These are phyloP conservation scores for Serilophus lunatus DNA, from an alignment of 2,113 vertebrate species.

Conservation along the genomic window DNA sequence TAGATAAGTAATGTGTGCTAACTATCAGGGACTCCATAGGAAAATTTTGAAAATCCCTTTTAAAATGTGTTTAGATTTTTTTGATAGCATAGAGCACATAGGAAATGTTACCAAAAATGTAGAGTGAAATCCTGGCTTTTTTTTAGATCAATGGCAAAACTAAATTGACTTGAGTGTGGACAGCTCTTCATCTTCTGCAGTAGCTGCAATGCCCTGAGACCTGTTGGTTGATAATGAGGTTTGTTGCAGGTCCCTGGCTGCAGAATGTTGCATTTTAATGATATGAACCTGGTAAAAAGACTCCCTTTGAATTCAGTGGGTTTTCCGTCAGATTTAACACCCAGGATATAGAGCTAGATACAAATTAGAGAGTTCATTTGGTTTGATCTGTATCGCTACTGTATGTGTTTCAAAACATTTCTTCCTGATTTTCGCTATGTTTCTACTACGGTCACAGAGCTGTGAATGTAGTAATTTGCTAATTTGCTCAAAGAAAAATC, in stretches of 20 bases:
- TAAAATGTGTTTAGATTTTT: not conserved
- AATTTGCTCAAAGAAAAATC: constrained; percentile 58
- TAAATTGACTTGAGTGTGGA: not conserved
- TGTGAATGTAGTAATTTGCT: constrained; percentile 42
- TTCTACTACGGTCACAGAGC: not conserved
- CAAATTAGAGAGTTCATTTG: constrained; percentile 37
- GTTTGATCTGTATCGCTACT: constrained; percentile 34
- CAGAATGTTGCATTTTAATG: constrained; percentile 40
- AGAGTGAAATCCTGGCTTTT: not conserved
- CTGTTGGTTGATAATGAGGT: constrained; percentile 18
- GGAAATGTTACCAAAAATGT: not conserved
- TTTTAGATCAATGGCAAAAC: not conserved
- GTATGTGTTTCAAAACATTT: constrained; percentile 31
- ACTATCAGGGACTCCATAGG: not conserved
- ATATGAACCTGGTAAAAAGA: constrained; percentile 20
- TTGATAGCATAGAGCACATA: not conserved
- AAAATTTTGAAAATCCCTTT: not conserved
- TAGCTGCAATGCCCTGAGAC: not conserved
- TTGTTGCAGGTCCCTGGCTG: not conserved
- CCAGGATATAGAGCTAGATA: not conserved
- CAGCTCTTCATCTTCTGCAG: not conserved
- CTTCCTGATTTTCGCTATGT: constrained; percentile 37
- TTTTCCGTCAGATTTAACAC: constrained; percentile 41
- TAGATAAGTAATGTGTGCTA: not conserved
- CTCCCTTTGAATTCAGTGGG: constrained; percentile 42